phyloP scores from a whole-genome alignment of 2,797 vertebrate genomes.

The Sebastes vulpes region DNA sequence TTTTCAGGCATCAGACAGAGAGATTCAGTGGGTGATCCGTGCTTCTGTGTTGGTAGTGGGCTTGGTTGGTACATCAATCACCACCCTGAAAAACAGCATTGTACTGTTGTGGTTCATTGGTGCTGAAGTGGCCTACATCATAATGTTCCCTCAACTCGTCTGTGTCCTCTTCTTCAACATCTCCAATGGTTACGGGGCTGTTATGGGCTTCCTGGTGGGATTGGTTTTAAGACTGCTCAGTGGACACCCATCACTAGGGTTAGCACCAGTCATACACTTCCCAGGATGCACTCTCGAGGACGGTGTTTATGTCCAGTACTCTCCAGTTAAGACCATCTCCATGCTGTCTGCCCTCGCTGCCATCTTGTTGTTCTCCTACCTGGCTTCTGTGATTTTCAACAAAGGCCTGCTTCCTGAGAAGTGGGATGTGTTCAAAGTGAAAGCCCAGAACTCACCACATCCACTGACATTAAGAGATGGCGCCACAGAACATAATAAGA shows the following conservation, averaged over 20 bases:
- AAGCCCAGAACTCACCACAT: neutral
- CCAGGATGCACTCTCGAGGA: conserved; percentile 70
- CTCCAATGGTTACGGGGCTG: conserved; percentile 75
- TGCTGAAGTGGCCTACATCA: conserved; percentile 64
- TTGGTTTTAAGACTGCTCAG: conserved; percentile 18
- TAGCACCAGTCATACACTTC: conserved; percentile 69
- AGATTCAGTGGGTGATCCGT: conserved; percentile 78
- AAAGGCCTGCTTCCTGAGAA: conserved; percentile 41
- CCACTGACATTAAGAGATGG: neutral
- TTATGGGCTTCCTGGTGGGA: conserved; percentile 18
- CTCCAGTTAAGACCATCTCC: conserved; percentile 81
- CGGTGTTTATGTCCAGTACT: conserved; percentile 65
- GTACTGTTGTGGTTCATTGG: conserved; percentile 70
- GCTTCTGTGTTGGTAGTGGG: conserved; percentile 71
- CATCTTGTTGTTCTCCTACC: conserved; percentile 48
- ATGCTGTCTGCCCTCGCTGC: conserved; percentile 68
- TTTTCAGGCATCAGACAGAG: conserved; percentile 76
- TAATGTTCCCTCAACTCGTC: conserved; percentile 82
- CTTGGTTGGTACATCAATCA: conserved; percentile 55
- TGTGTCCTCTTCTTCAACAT: conserved; percentile 76
- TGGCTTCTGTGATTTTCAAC: neutral
- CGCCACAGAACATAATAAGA: neutral
- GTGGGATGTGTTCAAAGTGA: conserved; percentile 47
- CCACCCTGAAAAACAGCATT: conserved; percentile 56
- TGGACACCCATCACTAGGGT: conserved; percentile 37